A percentile compares a stretch with the other conserved stretches of the same genome.
These are phyloP conservation scores for Meganola albula DNA, from an alignment of 2,888 invertebrate genomes.

Conservation along the genomic window DNA sequence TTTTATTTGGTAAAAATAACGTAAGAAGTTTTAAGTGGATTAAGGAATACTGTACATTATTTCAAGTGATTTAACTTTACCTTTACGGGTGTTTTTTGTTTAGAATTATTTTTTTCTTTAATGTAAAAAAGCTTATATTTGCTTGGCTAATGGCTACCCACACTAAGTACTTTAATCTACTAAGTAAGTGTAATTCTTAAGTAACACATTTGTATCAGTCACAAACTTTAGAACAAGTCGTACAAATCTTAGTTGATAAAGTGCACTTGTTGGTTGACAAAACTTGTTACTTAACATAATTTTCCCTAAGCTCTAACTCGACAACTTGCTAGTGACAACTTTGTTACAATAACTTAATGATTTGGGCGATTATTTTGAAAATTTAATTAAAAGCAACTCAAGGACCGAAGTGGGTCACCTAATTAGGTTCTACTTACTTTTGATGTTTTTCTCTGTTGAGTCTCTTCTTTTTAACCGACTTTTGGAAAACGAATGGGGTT, in stretches of 20 bases:
- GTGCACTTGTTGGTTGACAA: constrained; percentile 25
- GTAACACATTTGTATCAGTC: constrained; percentile 1
- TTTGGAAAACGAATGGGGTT: too few species aligned
- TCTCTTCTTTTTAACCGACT: too few species aligned
- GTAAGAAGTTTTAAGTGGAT: constrained; percentile 19
- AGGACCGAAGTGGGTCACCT: too few species aligned
- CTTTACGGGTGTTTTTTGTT: neutral
- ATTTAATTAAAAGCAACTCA: too few species aligned
- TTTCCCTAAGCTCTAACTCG: constrained; percentile 13
- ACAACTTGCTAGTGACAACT: constrained; percentile 23
- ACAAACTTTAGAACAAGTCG: constrained; percentile 21
- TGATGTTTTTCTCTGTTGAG: too few species aligned
- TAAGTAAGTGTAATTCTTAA: too few species aligned
- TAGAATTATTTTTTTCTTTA: too few species aligned
- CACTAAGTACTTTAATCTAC: too few species aligned
- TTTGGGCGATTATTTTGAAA: too few species aligned
- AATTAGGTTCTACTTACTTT: too few species aligned
- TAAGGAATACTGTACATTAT: neutral
- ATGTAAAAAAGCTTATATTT: too few species aligned
- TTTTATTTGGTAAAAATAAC: constrained; percentile 8
- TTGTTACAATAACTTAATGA: constrained; percentile 1
- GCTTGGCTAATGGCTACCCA: too few species aligned
- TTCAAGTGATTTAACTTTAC: neutral
- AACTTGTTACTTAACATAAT: constrained; percentile 28
- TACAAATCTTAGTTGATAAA: constrained; percentile 23